Base-by-base conservation (phyloP, 2,797 vertebrate species). In the Xenops minutus region DNA sequence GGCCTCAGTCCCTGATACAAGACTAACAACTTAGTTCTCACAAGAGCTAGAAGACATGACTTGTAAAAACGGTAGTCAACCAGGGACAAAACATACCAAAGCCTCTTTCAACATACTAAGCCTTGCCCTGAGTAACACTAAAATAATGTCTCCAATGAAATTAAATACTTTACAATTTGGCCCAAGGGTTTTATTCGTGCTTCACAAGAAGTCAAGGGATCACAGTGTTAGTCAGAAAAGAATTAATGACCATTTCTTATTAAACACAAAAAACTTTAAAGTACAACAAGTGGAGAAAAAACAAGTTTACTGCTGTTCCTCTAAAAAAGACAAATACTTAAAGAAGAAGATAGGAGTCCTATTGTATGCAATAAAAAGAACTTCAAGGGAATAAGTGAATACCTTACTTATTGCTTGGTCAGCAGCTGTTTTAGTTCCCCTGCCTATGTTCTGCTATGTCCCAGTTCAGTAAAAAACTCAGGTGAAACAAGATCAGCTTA, bases 91-190 rank as follows among this genome's bases (percentile, higher is more conserved):
- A 41, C 41, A 32, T 48, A 48, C 5, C 46, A 14, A 1, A 85
- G 19, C 22, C 56, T 79, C 39, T 92, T 91, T 82, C 69, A 72
- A 82, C 75, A n/a, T 32, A 59, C 73, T 63, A 93, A 81, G 84
- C 52, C 72, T 93, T 64, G 88, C 39, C 39, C 39, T 69, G 32
- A 95, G 56, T 82, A 92, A 93, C 30, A 69, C 78, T 85, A 89
- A 84, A 96, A 72, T 69, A 51, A 92, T 93, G 80, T 51, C 94
- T 97, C 55, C 73, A 93, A 72, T 79, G 27, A 96, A 96, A 96
- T 93, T 19, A 95, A 96, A n/a, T 92, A 58, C 66, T 95, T 97
- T 93, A 93, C 24, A 26, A 94, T 97, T 95, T 96, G 73, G 73
- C 48, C 94, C 92, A 39, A 91, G 73, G 80, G 88, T 75, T 97